Evolutionary conservation across 2,888 invertebrate genomes (phyloP).

Genomic region (Cryptocheilus praepositus): DNA sequence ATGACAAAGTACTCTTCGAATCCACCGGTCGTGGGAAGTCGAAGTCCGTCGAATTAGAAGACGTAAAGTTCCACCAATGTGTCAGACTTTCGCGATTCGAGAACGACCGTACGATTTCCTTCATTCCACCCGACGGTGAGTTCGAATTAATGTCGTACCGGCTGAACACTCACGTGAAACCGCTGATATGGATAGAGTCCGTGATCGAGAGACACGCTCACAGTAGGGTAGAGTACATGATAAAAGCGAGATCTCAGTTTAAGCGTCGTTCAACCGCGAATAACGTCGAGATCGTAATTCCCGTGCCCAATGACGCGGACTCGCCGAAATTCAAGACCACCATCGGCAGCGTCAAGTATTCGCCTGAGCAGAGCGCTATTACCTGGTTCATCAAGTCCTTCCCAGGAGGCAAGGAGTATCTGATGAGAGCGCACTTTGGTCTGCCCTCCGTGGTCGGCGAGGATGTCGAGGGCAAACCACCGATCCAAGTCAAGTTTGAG

Average conservation of each 20-base stretch:
- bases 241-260: constrained; percentile 99
- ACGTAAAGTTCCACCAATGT: constrained; percentile 99
- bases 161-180: constrained; percentile 97
- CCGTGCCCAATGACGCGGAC: constrained; percentile 97
- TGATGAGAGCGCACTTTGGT: constrained; percentile 99
- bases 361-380: constrained; percentile 96
- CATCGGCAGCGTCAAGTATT: constrained; percentile 97
- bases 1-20: constrained; percentile 98
- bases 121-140: constrained; percentile 99
- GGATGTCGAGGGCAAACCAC: constrained; percentile 96
- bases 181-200: constrained; percentile 99
- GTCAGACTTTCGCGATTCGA: constrained; percentile 97
- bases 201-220: constrained; percentile 98
- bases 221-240: constrained; percentile 98
- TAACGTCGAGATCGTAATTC: constrained; percentile 98
- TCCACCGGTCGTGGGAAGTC: constrained; percentile 98
- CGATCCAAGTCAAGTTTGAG: constrained; percentile 99
- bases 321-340: constrained; percentile 99
- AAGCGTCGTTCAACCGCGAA: constrained; percentile 98
- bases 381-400: constrained; percentile 99
- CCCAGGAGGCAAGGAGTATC: constrained; percentile 98
- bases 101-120: constrained; percentile 98
- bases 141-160: constrained; percentile 99
- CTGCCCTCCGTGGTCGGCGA: constrained; percentile 96
- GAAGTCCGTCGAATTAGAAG: constrained; percentile 98